Base-by-base conservation (phyloP, 2,888 invertebrate genomes). In the Nudaria mundana region DNA sequence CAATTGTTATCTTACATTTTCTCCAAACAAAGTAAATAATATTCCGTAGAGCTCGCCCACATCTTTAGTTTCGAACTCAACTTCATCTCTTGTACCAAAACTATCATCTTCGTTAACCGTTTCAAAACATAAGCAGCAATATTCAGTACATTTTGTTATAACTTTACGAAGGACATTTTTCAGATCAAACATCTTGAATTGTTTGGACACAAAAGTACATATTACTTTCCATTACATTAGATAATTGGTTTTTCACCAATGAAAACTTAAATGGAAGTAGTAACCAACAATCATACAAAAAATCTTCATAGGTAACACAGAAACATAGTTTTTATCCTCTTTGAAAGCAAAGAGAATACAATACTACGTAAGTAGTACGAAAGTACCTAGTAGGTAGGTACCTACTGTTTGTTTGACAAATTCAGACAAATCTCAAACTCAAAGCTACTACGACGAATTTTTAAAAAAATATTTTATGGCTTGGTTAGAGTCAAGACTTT, bases 101-200 rank as follows among this genome's bases (percentile, higher is more conserved):
- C 3, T 26, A 1, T 5, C 39, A 15, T 45, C 43, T 4, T 45
- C 39, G 13, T 23, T 22, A 10, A 45, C 36, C 12, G 8, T 20
- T 24, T 37, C 51, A 10, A 48, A 50, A 28, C 66, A 66, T 32
- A 67, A 46, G 36, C 47, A 51, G 37, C 66, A 66, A 25, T 35
- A 47, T 11, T 39, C 7, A 2, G 26, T 25, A 11, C 13, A 37
- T 7, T 34, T 29, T 5, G 32, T 34, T 33, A 66, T 13, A 25
- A 61, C 15, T 36, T 40, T 35, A 11, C 41, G 36, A 16, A 62
- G 11, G 6, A 46, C 10, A 22, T 12, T 2, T 13, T 25, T 40
- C 12, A 46, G 5, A 11, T 6, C 3, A 22, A 20, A 8, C 59
- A 62, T 62, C 39, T 5, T 13, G 8, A 8, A 16, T 15, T 20